Base-by-base conservation (phyloP, 2,888 invertebrate species). In the Lepidonotus clava region DNA sequence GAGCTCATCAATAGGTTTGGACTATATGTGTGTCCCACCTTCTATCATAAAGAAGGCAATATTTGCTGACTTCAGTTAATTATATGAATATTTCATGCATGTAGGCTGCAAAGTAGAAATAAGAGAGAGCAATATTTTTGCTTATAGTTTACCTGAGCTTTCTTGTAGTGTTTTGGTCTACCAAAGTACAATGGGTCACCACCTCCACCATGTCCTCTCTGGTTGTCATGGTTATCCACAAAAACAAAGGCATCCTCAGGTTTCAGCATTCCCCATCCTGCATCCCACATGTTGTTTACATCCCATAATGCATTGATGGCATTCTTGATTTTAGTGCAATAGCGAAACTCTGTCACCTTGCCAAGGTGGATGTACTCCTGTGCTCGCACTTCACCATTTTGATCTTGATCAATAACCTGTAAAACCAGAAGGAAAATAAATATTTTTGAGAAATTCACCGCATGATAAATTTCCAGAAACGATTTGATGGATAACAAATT, bases 151-250 rank as follows among this genome's bases (percentile, higher is more conserved):
- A 76, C 76, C 38, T 76, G 76, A 11, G 76, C 76, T 24, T 76
- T 76, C 40, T 76, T 76, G 76, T 76, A 76, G 40, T 76, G 18
- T 1, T 40, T 21, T n/a, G 76, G 76, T 34, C 38, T 76, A 34
- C 34, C 76, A 76, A 76, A 76, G 24, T 76, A 76, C 76, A 84
- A n/a, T 24, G 56, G 40, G 36, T 84, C 84, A 1, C 91, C 91
- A 38, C 87, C 84, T 28, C 41, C 87, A 5, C 87, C 85, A 83
- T 87, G 87, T 4, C 96, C 96, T 91, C 98, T 95, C 93, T 98
- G 98, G 92, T 97, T 97, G 93, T 98, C 98, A 92, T 98, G 98
- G 94, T 98, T 98, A 92, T 98, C 98, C 84, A 98, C 96, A 92
- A 98, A 98, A 24, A 96, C 96, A 0, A 98, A 92, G 0, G 97